Evolutionary conservation across 2,113 vertebrate genomes (phyloP).

Genomic region (Desmodus rotundus): DNA sequence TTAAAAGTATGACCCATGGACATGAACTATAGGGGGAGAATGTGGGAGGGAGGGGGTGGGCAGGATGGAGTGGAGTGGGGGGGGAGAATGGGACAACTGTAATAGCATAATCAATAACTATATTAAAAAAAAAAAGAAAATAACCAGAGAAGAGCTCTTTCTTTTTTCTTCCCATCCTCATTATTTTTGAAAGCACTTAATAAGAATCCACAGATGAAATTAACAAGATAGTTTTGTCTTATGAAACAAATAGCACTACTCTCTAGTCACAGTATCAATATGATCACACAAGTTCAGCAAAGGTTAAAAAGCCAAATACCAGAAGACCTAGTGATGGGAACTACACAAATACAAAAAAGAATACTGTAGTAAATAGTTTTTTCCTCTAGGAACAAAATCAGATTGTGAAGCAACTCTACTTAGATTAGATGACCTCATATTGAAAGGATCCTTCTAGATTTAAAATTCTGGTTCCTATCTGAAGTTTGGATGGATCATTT

Average conservation of each 20-base stretch:
- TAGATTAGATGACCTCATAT: background rate
- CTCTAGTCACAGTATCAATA: background rate
- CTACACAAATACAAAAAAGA: background rate
- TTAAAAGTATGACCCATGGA: no score
- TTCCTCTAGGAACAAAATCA: background rate
- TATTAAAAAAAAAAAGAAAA: conserved; percentile 9
- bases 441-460: background rate
- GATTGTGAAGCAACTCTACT: background rate
- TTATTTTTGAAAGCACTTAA: background rate
- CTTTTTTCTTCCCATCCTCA: background rate
- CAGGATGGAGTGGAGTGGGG: no score
- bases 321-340: background rate
- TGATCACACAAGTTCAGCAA: background rate
- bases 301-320: background rate
- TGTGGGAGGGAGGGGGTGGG: no score
- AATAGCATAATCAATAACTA: no score
- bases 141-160: background rate
- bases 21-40: no score
- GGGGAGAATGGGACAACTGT: no score
- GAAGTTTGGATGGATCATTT: background rate
- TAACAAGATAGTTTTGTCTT: background rate
- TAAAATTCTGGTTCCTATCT: background rate
- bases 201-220: background rate
- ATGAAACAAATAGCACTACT: background rate
- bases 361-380: background rate